These are phyloP conservation scores for Sabatieria punctata DNA, from an alignment of 2,888 invertebrate genomes.

Conservation along the genomic window DNA sequence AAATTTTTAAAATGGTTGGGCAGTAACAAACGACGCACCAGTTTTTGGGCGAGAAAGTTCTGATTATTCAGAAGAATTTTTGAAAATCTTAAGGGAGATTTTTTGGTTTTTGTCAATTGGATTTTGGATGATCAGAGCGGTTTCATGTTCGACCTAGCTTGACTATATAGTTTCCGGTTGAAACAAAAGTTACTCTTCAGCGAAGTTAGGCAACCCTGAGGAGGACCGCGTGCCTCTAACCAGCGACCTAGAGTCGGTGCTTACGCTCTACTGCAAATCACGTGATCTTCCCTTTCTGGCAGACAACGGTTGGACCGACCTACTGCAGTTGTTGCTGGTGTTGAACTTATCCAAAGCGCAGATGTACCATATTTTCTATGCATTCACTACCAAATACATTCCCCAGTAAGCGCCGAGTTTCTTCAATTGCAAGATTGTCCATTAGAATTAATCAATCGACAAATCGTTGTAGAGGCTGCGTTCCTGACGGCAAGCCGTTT, in stretches of 20 bases:
- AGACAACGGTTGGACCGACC: slow-evolving; percentile 78
- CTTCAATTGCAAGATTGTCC: neutral
- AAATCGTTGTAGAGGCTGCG: slow-evolving; percentile 37
- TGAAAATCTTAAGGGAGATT: too few relatives aligned
- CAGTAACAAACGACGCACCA: too few relatives aligned
- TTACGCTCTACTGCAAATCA: slow-evolving; percentile 87
- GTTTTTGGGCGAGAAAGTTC: too few relatives aligned
- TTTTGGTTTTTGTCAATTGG: too few relatives aligned
- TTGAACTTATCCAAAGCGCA: slow-evolving; percentile 65
- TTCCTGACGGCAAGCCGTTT: slow-evolving; percentile 38
- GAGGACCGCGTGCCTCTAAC: slow-evolving; percentile 77
- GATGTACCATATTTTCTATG: slow-evolving; percentile 81
- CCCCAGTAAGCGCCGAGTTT: slow-evolving; percentile 47
- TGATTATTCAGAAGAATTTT: too few relatives aligned
- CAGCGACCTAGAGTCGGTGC: slow-evolving; percentile 84
- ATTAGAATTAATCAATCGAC: neutral
- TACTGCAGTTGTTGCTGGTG: slow-evolving; percentile 68
- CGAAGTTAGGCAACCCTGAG: slow-evolving; percentile 76
- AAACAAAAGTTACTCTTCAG: too few relatives aligned
- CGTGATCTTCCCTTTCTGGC: slow-evolving; percentile 55
- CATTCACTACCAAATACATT: slow-evolving; percentile 70
- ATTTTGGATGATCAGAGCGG: too few relatives aligned
- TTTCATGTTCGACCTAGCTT: too few relatives aligned
- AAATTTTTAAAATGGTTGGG: too few relatives aligned
- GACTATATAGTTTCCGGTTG: too few relatives aligned